phyloP scores from a whole-genome alignment of 2,888 invertebrate genomes.

The Lycaena phlaeas region DNA sequence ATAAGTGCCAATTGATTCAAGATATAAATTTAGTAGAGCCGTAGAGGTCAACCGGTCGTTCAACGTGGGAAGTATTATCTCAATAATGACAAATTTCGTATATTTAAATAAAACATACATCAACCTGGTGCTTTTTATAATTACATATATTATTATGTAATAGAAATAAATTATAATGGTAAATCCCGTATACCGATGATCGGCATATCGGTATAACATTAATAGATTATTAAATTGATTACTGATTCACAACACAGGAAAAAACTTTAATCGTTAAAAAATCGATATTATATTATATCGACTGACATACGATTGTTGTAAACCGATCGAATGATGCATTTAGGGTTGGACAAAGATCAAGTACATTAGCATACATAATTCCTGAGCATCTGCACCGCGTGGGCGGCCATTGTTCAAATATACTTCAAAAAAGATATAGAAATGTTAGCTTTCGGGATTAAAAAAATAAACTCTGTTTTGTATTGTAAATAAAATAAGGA shows the following conservation, averaged over 20 bases:
- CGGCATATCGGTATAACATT: too few species aligned
- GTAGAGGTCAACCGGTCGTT: conserved; percentile 19
- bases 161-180: too few species aligned
- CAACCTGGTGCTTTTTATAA: too few species aligned
- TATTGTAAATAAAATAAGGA: too few species aligned
- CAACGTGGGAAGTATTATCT: conserved; percentile 12
- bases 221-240: too few species aligned
- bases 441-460: not conserved
- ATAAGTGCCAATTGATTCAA: not conserved
- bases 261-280: too few species aligned
- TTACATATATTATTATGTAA: too few species aligned
- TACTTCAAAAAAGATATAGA: conserved; percentile 9
- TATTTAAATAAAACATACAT: not conserved
- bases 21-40: conserved; percentile 11
- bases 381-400: conserved; percentile 24
- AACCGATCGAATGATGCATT: conserved; percentile 13
- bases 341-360: conserved; percentile 39
- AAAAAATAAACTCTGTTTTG: too few species aligned
- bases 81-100: not conserved
- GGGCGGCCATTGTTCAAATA: conserved; percentile 30
- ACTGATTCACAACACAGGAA: too few species aligned
- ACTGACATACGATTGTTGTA: conserved; percentile 8
- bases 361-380: conserved; percentile 66
- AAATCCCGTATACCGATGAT: too few species aligned
- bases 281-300: too few species aligned